A percentile compares a stretch with the other conserved stretches of the same genome.
These are phyloP conservation scores for Dolichotis patagonum DNA, from an alignment of 2,113 vertebrate genomes.

Conservation along the genomic window DNA sequence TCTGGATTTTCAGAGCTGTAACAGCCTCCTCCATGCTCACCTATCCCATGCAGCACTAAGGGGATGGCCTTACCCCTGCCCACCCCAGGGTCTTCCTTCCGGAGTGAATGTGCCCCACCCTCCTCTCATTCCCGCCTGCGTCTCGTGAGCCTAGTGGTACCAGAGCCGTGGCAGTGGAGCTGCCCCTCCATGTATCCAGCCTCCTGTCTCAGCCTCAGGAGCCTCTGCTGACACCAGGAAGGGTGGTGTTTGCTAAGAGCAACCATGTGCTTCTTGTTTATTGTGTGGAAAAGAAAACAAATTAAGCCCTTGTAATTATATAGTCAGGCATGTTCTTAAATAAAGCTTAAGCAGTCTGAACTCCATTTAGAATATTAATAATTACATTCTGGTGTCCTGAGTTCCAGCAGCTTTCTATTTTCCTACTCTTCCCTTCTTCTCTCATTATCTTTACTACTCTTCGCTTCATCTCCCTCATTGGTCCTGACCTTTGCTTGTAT, in stretches of 20 bases:
- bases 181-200: background rate
- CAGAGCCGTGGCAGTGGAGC: background rate
- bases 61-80: background rate
- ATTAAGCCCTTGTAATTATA: constrained; percentile 87
- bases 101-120: background rate
- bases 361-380: constrained; percentile 86
- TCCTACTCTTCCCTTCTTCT: background rate
- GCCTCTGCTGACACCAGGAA: constrained; percentile 17
- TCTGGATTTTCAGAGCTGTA: background rate
- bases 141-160: background rate
- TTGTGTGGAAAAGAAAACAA: constrained; percentile 87
- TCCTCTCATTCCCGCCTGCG: background rate
- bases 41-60: fast-evolving
- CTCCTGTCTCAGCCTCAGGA: background rate
- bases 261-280: constrained; percentile 84
- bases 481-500: background rate
- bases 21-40: no score
- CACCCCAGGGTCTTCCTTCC: background rate
- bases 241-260: constrained; percentile 71
- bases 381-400: constrained; percentile 68
- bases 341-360: constrained; percentile 83
- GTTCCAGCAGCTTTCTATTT: constrained; percentile 45
- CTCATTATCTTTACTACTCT: background rate
- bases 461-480: background rate
- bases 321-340: constrained; percentile 83